phyloP scores from a whole-genome alignment of 2,797 vertebrate genomes.

The Spinus pinus region DNA sequence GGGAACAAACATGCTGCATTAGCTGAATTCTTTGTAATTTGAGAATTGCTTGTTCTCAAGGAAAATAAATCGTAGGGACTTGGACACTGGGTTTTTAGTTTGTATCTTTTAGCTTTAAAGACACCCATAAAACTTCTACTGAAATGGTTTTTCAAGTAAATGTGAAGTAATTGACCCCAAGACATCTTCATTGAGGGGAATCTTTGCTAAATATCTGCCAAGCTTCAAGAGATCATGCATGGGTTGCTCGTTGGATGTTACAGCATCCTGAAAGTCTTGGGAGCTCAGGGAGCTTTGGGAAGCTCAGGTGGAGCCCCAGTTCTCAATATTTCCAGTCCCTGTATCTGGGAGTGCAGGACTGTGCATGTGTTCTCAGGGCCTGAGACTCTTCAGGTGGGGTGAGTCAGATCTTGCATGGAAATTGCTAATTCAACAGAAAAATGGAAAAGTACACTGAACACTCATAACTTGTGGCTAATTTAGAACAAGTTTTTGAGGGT shows the following conservation, averaged over 20 bases:
- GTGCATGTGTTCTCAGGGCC: neutral
- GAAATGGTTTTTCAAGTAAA: neutral
- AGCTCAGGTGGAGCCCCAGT: neutral
- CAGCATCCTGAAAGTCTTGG: neutral
- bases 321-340: neutral
- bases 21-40: neutral
- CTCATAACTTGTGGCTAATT: neutral
- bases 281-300: neutral
- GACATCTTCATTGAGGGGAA: neutral
- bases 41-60: neutral
- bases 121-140: neutral
- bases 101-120: neutral
- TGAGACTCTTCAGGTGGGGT: neutral
- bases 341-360: neutral
- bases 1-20: neutral
- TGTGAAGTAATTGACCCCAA: neutral
- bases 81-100: neutral
- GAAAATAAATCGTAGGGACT: neutral
- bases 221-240: accelerated
- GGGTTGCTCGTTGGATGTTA: neutral
- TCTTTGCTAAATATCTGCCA: neutral
- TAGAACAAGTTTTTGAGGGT: neutral
- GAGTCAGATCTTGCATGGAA: neutral
- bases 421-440: neutral
- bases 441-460: neutral